Conservation (phyloP, 2,113 vertebrate species). For the Pseudonaja textilis region DNA sequence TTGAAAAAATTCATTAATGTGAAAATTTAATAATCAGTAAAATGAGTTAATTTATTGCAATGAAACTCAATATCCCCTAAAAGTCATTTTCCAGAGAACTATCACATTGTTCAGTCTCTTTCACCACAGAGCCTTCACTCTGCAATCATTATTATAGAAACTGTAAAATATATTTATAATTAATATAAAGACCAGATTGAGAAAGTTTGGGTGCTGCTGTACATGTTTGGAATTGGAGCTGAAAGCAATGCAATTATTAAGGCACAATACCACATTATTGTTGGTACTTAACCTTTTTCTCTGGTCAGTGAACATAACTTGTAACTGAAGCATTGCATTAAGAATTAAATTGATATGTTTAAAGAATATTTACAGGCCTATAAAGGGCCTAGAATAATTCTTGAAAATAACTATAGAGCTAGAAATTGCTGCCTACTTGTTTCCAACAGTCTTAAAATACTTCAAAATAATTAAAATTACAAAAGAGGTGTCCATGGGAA, state of each 20-base stretch:
- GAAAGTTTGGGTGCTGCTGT: background rate
- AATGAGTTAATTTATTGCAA: slow-evolving; percentile 1
- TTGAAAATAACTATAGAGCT: background rate
- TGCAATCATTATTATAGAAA: background rate
- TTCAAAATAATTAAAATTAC: background rate
- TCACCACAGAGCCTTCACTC: background rate
- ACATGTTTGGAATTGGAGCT: background rate
- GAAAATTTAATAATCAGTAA: background rate
- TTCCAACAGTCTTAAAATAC: background rate
- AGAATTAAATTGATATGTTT: background rate
- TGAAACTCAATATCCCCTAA: background rate
- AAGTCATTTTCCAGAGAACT: background rate
- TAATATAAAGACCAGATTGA: background rate
- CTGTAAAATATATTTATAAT: background rate
- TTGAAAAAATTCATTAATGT: background rate
- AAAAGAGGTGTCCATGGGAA: background rate
- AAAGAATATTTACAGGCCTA: background rate
- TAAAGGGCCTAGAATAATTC: background rate
- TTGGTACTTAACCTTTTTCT: background rate
- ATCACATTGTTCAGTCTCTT: background rate
- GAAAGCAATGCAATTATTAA: background rate
- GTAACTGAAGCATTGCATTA: background rate
- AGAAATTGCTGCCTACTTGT: background rate
- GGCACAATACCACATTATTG: background rate
- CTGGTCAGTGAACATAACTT: background rate